Evolutionary conservation across 2,113 vertebrate genomes (phyloP).

Genomic region (Micronycteris hirsuta): DNA sequence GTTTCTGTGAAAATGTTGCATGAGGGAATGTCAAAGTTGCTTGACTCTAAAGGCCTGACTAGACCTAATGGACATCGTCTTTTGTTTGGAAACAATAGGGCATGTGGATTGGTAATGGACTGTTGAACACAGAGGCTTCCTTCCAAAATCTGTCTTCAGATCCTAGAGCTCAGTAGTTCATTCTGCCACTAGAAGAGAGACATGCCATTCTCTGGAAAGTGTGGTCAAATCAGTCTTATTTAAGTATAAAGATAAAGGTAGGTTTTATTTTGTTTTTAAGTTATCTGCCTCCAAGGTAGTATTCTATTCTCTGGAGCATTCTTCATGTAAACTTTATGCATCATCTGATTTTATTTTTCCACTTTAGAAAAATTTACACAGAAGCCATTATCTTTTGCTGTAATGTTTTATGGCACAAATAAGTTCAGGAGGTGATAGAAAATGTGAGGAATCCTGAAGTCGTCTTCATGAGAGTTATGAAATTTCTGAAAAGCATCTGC

Average conservation of each 20-base stretch:
- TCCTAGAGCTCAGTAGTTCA: not conserved
- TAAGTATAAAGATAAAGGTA: not conserved
- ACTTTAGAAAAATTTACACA: not conserved
- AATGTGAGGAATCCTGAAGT: not conserved
- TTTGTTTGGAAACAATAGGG: not conserved
- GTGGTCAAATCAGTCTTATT: not conserved
- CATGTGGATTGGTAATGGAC: not conserved
- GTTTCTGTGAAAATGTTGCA: not conserved
- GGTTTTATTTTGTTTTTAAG: not conserved
- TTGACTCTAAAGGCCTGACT: not conserved
- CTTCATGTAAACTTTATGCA: not conserved
- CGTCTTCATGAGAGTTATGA: not conserved
- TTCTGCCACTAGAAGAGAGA: not conserved
- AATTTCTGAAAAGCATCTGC: slow-evolving; percentile 24
- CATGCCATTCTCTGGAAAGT: not conserved
- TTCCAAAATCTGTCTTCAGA: not conserved
- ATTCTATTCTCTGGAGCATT: not conserved
- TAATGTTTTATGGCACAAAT: not conserved
- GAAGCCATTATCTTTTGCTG: not conserved
- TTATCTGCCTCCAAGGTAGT: not conserved
- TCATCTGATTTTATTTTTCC: slow-evolving; percentile 26
- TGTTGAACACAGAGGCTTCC: not conserved
- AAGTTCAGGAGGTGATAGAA: not conserved
- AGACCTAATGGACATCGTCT: not conserved
- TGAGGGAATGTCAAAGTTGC: not conserved